Evolutionary conservation across 1,140 invertebrate species (phyloP).

Genomic region (Drosophila nasuta): DNA sequence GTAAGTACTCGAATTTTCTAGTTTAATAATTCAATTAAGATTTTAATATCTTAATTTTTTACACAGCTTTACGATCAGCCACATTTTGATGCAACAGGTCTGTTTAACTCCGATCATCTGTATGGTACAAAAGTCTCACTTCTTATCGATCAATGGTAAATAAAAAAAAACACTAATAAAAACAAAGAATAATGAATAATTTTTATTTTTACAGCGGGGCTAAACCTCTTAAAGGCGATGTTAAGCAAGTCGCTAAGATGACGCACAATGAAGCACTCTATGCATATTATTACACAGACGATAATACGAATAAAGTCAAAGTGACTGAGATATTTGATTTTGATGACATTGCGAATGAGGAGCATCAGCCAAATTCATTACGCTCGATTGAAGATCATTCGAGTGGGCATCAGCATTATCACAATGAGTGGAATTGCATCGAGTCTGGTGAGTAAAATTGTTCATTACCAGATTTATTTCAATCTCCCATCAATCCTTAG

Average conservation of each 20-base stretch:
- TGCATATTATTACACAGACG: slow-evolving; percentile 95
- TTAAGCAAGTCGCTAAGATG: slow-evolving; percentile 94
- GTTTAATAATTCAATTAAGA: background rate
- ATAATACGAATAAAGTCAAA: slow-evolving; percentile 92
- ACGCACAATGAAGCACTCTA: slow-evolving; percentile 94
- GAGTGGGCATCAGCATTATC: slow-evolving; percentile 63
- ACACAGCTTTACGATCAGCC: slow-evolving; percentile 75
- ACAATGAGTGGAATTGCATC: slow-evolving; percentile 79
- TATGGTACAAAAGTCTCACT: slow-evolving; percentile 76
- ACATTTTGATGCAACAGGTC: slow-evolving; percentile 76
- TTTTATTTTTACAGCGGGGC: slow-evolving; percentile 51
- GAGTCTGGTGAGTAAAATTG: slow-evolving; percentile 66
- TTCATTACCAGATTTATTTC: background rate
- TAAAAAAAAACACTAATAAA: background rate
- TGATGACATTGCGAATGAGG: slow-evolving; percentile 89
- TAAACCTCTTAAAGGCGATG: slow-evolving; percentile 78
- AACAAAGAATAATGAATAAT: background rate
- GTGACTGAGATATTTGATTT: slow-evolving; percentile 94
- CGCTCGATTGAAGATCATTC: slow-evolving; percentile 66
- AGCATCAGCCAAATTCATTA: slow-evolving; percentile 62
- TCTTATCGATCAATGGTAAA: slow-evolving; percentile 76
- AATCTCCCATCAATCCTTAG: background rate
- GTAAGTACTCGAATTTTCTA: slow-evolving; percentile 36
- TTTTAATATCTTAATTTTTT: background rate
- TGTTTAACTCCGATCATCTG: slow-evolving; percentile 67